These are phyloP conservation scores for Adelognathus sp. DNA, from an alignment of 2,888 invertebrate genomes.

Conservation along the genomic window DNA sequence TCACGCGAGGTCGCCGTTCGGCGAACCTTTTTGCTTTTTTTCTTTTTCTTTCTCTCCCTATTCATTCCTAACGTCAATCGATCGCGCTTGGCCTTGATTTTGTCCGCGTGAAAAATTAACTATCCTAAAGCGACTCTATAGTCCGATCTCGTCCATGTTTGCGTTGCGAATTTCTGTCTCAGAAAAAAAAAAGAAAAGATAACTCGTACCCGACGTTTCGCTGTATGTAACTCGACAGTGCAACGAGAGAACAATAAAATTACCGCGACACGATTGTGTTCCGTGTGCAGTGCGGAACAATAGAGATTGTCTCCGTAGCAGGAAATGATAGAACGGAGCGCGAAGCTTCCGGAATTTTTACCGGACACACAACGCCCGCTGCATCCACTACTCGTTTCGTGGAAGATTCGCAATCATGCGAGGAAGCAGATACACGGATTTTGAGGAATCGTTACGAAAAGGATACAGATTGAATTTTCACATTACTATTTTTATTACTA, in stretches of 20 bases:
- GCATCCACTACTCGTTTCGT: too few relatives aligned
- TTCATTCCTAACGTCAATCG: constrained; percentile 13
- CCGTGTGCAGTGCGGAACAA: not conserved
- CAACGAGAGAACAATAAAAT: not conserved
- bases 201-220: not conserved
- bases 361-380: too few relatives aligned
- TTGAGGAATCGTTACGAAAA: too few relatives aligned
- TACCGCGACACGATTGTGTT: not conserved
- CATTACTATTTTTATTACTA: too few relatives aligned
- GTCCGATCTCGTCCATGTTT: not conserved
- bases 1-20: not conserved
- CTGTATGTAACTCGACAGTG: not conserved
- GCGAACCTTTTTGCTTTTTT: not conserved
- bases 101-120: constrained; percentile 54
- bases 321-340: not conserved
- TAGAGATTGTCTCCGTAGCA: not conserved
- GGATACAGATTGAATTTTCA: too few relatives aligned
- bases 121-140: constrained; percentile 6
- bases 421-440: too few relatives aligned
- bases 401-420: too few relatives aligned
- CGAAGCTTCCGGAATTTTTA: not conserved
- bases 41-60: not conserved
- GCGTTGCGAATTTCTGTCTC: not conserved
- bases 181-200: not conserved
- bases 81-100: constrained; percentile 50